Evolutionary conservation across 2,797 vertebrate genomes (phyloP).

Genomic region (Siniperca scherzeri): DNA sequence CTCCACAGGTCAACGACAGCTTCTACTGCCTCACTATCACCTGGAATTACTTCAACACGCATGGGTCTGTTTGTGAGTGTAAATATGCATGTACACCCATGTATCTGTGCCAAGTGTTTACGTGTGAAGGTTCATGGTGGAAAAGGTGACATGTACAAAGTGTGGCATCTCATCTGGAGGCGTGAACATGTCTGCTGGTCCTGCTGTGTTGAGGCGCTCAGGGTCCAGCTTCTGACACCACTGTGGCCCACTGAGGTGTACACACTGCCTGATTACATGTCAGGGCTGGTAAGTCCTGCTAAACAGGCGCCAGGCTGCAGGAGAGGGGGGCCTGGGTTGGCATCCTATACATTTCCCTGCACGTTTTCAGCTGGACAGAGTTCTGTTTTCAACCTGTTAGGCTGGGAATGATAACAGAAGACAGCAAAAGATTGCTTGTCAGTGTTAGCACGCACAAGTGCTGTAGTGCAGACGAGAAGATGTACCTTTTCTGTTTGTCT

Average conservation of each 20-base stretch:
- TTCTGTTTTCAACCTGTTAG: constrained; percentile 56
- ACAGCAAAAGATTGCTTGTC: constrained; percentile 70
- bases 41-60: background rate
- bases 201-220: constrained; percentile 25
- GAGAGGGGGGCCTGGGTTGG: constrained; percentile 31
- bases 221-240: constrained; percentile 41
- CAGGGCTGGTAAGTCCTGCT: constrained; percentile 70
- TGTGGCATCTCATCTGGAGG: constrained; percentile 74
- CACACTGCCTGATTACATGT: constrained; percentile 77
- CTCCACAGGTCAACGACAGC: constrained; percentile 21
- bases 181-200: constrained; percentile 27
- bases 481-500: constrained; percentile 59
- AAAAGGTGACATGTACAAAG: constrained; percentile 59
- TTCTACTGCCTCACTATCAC: constrained; percentile 27
- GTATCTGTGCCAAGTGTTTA: background rate
- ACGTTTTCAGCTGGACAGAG: constrained; percentile 53
- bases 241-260: constrained; percentile 42
- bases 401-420: constrained; percentile 61
- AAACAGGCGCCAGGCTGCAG: constrained; percentile 49
- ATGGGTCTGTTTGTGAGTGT: background rate
- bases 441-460: constrained; percentile 50
- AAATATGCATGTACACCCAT: background rate
- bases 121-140: constrained; percentile 18
- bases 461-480: constrained; percentile 46
- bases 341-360: constrained; percentile 37